Percentiles rank a stretch among this genome's conserved stretches.
These are phyloP conservation scores for Trichogramma evanescens DNA, from an alignment of 2,888 invertebrate species.

Conservation along the genomic window DNA sequence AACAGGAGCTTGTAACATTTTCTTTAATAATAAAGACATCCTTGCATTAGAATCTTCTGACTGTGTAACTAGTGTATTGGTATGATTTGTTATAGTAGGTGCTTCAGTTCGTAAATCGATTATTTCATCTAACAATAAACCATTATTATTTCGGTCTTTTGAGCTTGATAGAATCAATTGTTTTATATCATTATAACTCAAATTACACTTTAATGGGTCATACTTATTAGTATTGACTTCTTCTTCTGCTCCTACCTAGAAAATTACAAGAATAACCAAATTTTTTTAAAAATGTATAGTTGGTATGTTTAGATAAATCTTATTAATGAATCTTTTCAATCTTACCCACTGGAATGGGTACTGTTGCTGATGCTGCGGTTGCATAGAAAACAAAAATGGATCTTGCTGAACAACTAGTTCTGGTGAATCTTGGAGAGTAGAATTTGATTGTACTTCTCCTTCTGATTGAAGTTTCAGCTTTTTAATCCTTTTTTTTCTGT, in stretches of 20 bases:
- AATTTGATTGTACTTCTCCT: slow-evolving; percentile 5
- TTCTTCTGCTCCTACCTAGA: slow-evolving; percentile 39
- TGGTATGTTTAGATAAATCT: background rate
- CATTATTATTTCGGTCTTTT: slow-evolving; percentile 32
- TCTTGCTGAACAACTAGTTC: slow-evolving; percentile 25
- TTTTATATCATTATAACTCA: slow-evolving; percentile 36
- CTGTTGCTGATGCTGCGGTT: slow-evolving; percentile 25
- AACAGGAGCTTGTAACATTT: slow-evolving; percentile 42
- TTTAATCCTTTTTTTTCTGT: slow-evolving; percentile 34
- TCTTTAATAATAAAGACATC: slow-evolving; percentile 30
- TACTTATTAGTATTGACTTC: slow-evolving; percentile 36
- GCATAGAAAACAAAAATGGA: slow-evolving; percentile 32
- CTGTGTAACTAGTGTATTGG: background rate
- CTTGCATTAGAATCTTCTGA: slow-evolving; percentile 1
- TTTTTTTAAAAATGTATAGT: background rate
- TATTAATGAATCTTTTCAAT: slow-evolving; percentile 3
- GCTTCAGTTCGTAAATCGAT: slow-evolving; percentile 32
- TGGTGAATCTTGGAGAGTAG: background rate
- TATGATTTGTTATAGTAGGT: slow-evolving; percentile 12
- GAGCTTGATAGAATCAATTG: slow-evolving; percentile 33
- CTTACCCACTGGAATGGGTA: slow-evolving; percentile 41
- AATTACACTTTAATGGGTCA: slow-evolving; percentile 25
- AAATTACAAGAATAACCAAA: slow-evolving; percentile 1
- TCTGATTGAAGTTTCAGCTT: slow-evolving; percentile 15
- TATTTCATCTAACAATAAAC: slow-evolving; percentile 21